A percentile compares a stretch with the other conserved stretches of the same genome.
Evolutionary conservation across 2,113 vertebrate species (phyloP).

Genomic region (Cyprinus carpio): DNA sequence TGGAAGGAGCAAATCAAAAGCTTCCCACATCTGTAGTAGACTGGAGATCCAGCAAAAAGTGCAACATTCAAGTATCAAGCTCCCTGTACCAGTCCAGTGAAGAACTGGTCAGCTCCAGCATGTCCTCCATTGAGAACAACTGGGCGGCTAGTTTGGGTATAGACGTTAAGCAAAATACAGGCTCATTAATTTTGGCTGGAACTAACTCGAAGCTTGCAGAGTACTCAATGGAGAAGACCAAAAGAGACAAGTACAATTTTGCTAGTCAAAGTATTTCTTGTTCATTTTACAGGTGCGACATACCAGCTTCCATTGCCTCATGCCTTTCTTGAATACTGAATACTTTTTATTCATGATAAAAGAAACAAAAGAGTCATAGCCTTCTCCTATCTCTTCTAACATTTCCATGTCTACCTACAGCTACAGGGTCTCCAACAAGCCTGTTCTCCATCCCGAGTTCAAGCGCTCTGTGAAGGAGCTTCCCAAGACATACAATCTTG

Average conservation of each 20-base stretch:
- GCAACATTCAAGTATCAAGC: constrained; percentile 66
- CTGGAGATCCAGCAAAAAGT: constrained; percentile 75
- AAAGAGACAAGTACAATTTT: constrained; percentile 80
- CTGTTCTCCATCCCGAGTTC: constrained; percentile 70
- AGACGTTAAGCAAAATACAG: rapidly evolving
- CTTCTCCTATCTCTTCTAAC: neutral
- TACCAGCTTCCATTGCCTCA: neutral
- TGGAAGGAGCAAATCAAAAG: constrained; percentile 67
- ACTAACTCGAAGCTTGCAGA: constrained; percentile 72
- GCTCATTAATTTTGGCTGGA: constrained; percentile 68
- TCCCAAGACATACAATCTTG: constrained; percentile 64
- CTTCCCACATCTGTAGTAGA: constrained; percentile 75
- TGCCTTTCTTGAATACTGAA: neutral
- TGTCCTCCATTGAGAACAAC: constrained; percentile 70
- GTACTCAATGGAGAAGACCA: constrained; percentile 75
- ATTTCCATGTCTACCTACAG: constrained; percentile 55
- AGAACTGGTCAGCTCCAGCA: constrained; percentile 61
- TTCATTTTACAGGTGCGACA: constrained; percentile 78
- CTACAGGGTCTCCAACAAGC: constrained; percentile 65
- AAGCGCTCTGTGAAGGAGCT: constrained; percentile 63
- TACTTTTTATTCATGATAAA: neutral
- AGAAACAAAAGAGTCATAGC: neutral
- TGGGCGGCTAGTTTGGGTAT: constrained; percentile 71
- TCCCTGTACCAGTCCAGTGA: constrained; percentile 69
- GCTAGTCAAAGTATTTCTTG: constrained; percentile 73